A percentile compares a stretch with the other conserved stretches of the same genome.
These are phyloP conservation scores for Oryzaephilus surinamensis DNA, from an alignment of 1,140 invertebrate species.

Conservation along the genomic window DNA sequence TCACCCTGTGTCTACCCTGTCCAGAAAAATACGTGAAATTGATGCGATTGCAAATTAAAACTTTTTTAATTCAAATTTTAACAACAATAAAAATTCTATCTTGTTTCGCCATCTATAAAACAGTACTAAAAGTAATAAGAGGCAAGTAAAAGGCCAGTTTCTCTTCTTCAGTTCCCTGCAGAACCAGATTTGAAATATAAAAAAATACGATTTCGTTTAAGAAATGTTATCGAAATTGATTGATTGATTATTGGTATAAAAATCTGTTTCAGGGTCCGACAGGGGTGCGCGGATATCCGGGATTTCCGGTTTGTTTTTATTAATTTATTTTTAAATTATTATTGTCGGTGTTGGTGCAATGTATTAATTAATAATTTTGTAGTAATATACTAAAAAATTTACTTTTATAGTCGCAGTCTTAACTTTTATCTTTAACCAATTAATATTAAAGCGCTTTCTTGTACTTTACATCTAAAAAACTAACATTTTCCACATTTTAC, in stretches of 20 bases:
- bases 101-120: too few species aligned
- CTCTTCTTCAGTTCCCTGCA: too few species aligned
- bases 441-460: conserved; percentile 14
- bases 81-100: too few species aligned
- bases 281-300: conserved; percentile 42
- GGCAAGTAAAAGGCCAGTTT: too few species aligned
- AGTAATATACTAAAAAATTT: background rate
- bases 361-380: background rate
- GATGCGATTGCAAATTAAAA: too few species aligned
- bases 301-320: conserved; percentile 43
- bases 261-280: conserved; percentile 41
- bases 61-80: too few species aligned
- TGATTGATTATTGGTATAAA: conserved; percentile 8
- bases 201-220: conserved; percentile 1
- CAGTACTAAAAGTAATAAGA: too few species aligned
- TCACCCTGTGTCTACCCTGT: conserved; percentile 22
- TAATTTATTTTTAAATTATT: conserved; percentile 18
- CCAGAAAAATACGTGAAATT: too few species aligned
- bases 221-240: background rate
- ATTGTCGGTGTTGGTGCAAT: background rate
- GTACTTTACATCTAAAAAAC: too few species aligned
- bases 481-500: background rate
- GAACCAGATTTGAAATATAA: background rate
- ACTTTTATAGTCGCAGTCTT: background rate
- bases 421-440: too few species aligned